Percentiles rank a stretch among this genome's conserved stretches.
Conservation (phyloP, 92 coral and sea anemone species). For the Paragorgia papillata region DNA sequence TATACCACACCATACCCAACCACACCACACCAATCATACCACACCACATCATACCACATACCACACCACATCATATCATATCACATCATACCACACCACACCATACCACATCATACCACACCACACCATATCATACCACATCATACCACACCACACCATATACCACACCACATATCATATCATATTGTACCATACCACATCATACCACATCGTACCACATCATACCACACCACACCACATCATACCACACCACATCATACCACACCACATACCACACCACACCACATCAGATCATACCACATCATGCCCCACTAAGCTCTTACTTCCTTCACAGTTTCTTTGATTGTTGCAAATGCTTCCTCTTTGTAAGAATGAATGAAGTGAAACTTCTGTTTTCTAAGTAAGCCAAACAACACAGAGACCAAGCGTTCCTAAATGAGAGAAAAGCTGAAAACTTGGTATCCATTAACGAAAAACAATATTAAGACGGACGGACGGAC, state of each 20-base stretch:
- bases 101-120: too few relatives aligned
- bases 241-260: too few relatives aligned
- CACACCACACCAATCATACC: neutral
- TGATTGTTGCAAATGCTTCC: constrained; percentile 87
- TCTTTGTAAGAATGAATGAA: constrained; percentile 90
- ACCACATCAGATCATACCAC: neutral
- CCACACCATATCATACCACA: too few relatives aligned
- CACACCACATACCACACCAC: too few relatives aligned
- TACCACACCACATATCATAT: too few relatives aligned
- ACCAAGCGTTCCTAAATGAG: constrained; percentile 87
- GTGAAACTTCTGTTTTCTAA: constrained; percentile 94
- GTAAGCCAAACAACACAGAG: constrained; percentile 93
- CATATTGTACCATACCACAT: too few relatives aligned
- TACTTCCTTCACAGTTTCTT: constrained; percentile 82
- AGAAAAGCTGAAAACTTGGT: neutral
- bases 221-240: too few relatives aligned
- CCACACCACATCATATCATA: too few relatives aligned
- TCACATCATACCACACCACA: too few relatives aligned
- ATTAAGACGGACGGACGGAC: neutral
- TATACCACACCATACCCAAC: neutral
- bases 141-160: too few relatives aligned
- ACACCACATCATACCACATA: too few relatives aligned
- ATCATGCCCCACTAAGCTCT: neutral
- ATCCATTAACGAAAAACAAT: neutral
- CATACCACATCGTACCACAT: too few relatives aligned